Evolutionary conservation across 2,797 vertebrate genomes (phyloP).

Genomic region (Molothrus ater): DNA sequence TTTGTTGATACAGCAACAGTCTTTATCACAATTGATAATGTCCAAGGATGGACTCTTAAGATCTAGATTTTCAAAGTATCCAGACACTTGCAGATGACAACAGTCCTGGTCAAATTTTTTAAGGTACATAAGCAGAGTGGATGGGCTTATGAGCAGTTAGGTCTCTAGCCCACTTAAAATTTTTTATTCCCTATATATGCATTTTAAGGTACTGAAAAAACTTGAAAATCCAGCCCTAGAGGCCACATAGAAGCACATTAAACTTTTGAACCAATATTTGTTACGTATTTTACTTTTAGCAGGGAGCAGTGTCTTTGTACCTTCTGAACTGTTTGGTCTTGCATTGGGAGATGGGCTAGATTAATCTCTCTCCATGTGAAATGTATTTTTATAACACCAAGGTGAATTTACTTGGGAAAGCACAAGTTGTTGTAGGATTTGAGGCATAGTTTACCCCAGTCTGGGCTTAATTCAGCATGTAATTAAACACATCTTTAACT

Average conservation of each 20-base stretch:
- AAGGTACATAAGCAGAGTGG: not conserved
- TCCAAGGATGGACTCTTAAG: not conserved
- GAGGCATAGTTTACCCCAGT: slow-evolving; percentile 3
- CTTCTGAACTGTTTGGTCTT: not conserved
- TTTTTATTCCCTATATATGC: not conserved
- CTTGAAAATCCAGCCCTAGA: not conserved
- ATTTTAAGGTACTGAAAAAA: not conserved
- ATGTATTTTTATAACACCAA: not conserved
- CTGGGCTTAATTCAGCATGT: slow-evolving; percentile 28
- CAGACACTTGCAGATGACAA: not conserved
- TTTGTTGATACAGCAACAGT: not conserved
- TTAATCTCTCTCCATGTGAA: not conserved
- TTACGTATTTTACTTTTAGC: not conserved
- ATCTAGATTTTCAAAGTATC: not conserved
- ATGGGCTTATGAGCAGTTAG: not conserved
- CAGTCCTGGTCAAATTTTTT: not conserved
- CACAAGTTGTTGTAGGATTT: not conserved
- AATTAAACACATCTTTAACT: slow-evolving; percentile 49
- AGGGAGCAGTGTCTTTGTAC: not conserved
- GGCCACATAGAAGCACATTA: not conserved
- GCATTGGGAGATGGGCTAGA: not conserved
- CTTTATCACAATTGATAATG: not conserved
- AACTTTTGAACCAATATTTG: not conserved
- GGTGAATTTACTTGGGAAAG: not conserved
- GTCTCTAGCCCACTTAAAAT: not conserved